These are phyloP conservation scores for Riptortus pedestris DNA, from an alignment of 1,140 invertebrate species.

Conservation along the genomic window DNA sequence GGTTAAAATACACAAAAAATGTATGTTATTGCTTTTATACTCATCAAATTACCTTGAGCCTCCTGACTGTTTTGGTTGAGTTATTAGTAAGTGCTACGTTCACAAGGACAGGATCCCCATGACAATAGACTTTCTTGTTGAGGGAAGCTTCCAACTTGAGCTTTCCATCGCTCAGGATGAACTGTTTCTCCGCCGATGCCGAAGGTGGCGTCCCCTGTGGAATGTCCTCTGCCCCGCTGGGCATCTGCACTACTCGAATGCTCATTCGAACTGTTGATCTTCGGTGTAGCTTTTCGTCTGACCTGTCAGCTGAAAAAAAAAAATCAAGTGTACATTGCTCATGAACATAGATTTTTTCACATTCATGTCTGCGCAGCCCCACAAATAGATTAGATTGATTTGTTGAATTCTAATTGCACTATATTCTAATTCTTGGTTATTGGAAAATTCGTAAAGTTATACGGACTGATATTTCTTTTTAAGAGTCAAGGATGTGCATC, in stretches of 20 bases:
- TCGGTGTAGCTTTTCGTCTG: constrained; percentile 63
- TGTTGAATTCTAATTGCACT: too few relatives aligned
- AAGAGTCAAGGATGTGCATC: too few relatives aligned
- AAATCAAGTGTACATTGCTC: too few relatives aligned
- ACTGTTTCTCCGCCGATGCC: constrained; percentile 47
- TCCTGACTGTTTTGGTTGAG: constrained; percentile 86
- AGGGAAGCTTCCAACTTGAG: constrained; percentile 77
- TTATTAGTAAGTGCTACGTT: constrained; percentile 84
- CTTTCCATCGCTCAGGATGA: constrained; percentile 51
- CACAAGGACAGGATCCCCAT: constrained; percentile 83
- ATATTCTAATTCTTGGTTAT: too few relatives aligned
- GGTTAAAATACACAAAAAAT: too few relatives aligned
- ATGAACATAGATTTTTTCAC: too few relatives aligned
- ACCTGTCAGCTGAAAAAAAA: constrained; percentile 51
- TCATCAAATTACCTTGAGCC: constrained; percentile 70
- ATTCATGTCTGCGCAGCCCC: too few relatives aligned
- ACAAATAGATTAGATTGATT: too few relatives aligned
- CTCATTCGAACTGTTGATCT: constrained; percentile 71
- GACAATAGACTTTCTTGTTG: constrained; percentile 85
- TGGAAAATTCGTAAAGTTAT: too few relatives aligned
- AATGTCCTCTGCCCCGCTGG: constrained; percentile 12
- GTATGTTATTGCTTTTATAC: too few relatives aligned
- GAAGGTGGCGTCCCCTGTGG: constrained; percentile 34
- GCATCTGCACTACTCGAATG: constrained; percentile 57
- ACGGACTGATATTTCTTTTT: too few relatives aligned